Evolutionary conservation across 1,140 invertebrate genomes (phyloP), one percentile per base, ranked within the genome.

Genomic region (Thalassaphorura encarpata): DNA sequence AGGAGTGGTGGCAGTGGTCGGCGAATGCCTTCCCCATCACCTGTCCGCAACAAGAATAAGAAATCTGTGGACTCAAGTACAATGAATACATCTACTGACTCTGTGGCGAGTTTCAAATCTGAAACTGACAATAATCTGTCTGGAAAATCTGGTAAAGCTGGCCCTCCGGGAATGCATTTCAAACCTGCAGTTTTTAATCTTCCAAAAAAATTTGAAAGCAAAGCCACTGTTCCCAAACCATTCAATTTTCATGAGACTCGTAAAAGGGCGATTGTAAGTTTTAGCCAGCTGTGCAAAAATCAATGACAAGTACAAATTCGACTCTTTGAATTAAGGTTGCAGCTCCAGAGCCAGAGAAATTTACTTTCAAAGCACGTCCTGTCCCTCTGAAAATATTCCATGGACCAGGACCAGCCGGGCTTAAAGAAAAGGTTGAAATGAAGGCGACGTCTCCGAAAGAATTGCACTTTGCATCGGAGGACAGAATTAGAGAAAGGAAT

Each of bases 381-480:
- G 55, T 33, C 0, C 62, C 61, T 28, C 21, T 56, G 0, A 64
- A 64, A 42, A 31, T 58, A 19, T 41, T 61, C 4, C 43, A 56
- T 21, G 28, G 55, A 27, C 41, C 8, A 43, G 54, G 42, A 13
- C 43, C 47, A 11, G 29, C 18, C 1, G 59, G 42, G 4, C 18
- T 52, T 2, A 48, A 51, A 16, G 42, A 40, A 28, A 56, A 47
- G 36, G n/a, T 6, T 5, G 18, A 21, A 2, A 31, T 45, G 1
- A 52, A 53, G 13, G 6, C 36, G 3, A 61, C 59, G 33, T 23
- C 21, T 3, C 49, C 59, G 1, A 6, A 33, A 3, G 36, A 39
- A 19, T 36, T 49, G 18, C 59, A 64, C 40, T 64, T 64, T 53
- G 56, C 56, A 24, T 64, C 62, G 15, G 62, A 64, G 26, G 59